Conservation (phyloP, 2,888 invertebrate genomes). For the Amiota minor region DNA sequence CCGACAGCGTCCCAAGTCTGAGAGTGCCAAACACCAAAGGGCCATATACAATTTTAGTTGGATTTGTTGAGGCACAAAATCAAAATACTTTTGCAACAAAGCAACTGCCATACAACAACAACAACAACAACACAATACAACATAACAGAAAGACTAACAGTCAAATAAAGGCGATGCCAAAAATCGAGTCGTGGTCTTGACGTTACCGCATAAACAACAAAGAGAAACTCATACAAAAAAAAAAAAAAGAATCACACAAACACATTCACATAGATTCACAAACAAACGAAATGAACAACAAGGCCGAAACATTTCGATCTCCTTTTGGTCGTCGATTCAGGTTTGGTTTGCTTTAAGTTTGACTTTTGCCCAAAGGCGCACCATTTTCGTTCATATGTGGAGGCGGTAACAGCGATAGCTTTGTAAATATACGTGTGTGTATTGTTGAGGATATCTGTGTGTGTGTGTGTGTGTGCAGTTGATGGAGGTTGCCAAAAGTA, state of each 20-base stretch:
- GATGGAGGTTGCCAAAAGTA: slow-evolving; percentile 26
- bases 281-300: slow-evolving; percentile 1
- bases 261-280: neutral
- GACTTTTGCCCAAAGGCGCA: slow-evolving; percentile 10
- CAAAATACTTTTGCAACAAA: slow-evolving; percentile 36
- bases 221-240: neutral
- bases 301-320: slow-evolving; percentile 10
- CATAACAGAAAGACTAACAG: neutral
- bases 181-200: slow-evolving; percentile 21
- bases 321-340: slow-evolving; percentile 5
- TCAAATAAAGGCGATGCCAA: slow-evolving; percentile 15
- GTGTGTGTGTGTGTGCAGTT: neutral
- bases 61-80: slow-evolving; percentile 15
- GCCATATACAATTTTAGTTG: slow-evolving; percentile 22
- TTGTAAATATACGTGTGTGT: neutral
- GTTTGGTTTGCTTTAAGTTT: slow-evolving; percentile 30
- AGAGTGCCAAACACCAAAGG: slow-evolving; percentile 13
- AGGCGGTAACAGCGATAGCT: neutral
- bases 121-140: slow-evolving; percentile 19
- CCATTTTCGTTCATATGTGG: slow-evolving; percentile 19
- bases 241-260: neutral
- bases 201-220: slow-evolving; percentile 8
- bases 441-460: neutral
- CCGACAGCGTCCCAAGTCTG: too few species aligned
- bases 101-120: slow-evolving; percentile 19